Evolutionary conservation across 1,140 invertebrate genomes (phyloP), one percentile per base, ranked within the genome.

Genomic region (Drosophila varians): DNA sequence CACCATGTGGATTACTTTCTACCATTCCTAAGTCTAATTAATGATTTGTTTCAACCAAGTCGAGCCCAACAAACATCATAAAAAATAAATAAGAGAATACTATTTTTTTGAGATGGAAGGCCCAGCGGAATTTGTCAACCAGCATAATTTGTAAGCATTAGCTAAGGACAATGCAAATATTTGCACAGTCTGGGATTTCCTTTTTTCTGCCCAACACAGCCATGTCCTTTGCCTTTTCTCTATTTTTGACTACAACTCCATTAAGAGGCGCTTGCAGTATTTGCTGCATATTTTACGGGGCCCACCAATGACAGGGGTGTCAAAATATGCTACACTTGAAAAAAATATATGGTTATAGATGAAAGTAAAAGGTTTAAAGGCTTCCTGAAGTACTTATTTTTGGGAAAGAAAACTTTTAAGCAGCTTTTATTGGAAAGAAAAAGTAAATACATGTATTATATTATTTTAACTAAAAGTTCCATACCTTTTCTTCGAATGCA

Each of bases 71-170:
- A 36, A 51, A 43, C 23, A 64, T 47, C 26, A 26, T 38, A 53
- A 76, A 64, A 45, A 74, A 18, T 4, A 54, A 36, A 18, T 28
- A 47, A 54, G 8, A 34, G 23, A 61, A 31, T 47, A 64, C 55
- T 38, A 58, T 38, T 25, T 18, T 8, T 12, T 18, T 12, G 19
- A 18, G 28, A 16, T 31, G 28, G 7, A 14, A 43, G 8, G 7
- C 48, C 21, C 55, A 57, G 28, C 31, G 61, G 57, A 77, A 86
- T 87, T 86, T 86, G 82, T 86, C 82, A 86, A 86, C 82, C 82
- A 86, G 82, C 82, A 86, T 87, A 82, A 86, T 86, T 87, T 86
- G 77, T 82, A 77, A 77, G 82, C 82, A 86, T 86, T 86, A 86
- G 58, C 61, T 34, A n/a, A 47, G 46, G 34, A 53, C 38, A 38